A percentile compares a stretch with the other conserved stretches of the same genome.
Evolutionary conservation across 1,140 invertebrate genomes (phyloP).

Genomic region (Trypoxylus dichotomus): DNA sequence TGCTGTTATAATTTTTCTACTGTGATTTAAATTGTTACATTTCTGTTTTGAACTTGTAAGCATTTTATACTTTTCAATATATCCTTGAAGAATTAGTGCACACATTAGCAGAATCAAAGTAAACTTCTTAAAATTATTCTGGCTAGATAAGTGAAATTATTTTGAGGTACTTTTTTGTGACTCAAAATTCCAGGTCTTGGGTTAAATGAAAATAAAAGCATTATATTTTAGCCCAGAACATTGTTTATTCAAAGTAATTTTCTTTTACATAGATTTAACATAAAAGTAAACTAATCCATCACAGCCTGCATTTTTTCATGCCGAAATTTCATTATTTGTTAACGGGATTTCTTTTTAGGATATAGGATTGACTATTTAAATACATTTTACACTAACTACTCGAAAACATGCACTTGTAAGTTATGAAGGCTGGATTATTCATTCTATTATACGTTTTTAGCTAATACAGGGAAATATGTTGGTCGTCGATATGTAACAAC

Average conservation of each 20-base stretch:
- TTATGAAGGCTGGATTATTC: constrained; percentile 28
- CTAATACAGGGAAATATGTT: constrained; percentile 20
- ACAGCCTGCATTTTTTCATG: constrained; percentile 31
- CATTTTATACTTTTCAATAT: too few relatives aligned
- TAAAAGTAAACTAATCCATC: constrained; percentile 27
- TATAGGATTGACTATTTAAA: not conserved
- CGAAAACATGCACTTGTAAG: constrained; percentile 20
- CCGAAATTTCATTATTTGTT: constrained; percentile 7
- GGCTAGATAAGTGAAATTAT: too few relatives aligned
- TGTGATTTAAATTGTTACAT: too few relatives aligned
- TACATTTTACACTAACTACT: not conserved
- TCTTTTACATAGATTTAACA: constrained; percentile 30
- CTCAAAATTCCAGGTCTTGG: not conserved
- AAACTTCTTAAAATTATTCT: too few relatives aligned
- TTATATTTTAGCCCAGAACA: constrained; percentile 9
- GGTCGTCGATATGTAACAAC: not conserved
- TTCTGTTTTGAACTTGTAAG: too few relatives aligned
- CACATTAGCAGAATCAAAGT: too few relatives aligned
- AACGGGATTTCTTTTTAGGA: not conserved
- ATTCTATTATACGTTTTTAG: not conserved
- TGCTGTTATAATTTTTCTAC: too few relatives aligned
- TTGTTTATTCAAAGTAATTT: constrained; percentile 31
- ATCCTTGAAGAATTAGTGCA: too few relatives aligned
- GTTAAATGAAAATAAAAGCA: constrained; percentile 12
- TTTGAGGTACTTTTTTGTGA: not conserved